phyloP scores from a whole-genome alignment of 2,797 vertebrate species.

The Phataginus tetradactyla region DNA sequence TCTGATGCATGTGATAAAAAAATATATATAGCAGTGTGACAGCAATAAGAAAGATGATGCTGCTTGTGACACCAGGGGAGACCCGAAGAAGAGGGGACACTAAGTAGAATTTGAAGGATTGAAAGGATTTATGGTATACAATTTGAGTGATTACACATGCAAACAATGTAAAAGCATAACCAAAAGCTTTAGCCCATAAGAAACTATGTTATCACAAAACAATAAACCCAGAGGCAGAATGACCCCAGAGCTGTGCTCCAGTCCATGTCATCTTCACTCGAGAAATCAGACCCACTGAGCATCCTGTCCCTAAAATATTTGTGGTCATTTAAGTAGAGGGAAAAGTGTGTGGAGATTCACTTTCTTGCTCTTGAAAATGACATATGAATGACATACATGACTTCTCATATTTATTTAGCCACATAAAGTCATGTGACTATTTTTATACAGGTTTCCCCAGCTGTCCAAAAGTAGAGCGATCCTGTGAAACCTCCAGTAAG shows the following conservation, averaged over 20 bases:
- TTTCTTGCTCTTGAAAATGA: not conserved
- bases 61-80: not conserved
- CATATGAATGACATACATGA: not conserved
- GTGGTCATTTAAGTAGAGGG: not conserved
- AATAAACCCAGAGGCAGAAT: not conserved
- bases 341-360: not conserved
- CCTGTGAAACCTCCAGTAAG: no score
- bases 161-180: not conserved
- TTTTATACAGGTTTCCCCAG: no score
- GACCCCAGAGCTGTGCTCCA: not conserved
- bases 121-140: not conserved
- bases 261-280: not conserved
- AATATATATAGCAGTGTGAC: not conserved
- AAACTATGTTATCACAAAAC: not conserved
- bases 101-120: not conserved
- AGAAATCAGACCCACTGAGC: not conserved
- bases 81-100: not conserved
- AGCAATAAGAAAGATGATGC: not conserved
- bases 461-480: no score
- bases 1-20: not conserved
- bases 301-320: not conserved
- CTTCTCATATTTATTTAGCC: not conserved
- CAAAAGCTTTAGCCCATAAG: not conserved
- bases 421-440: not conserved
- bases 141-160: not conserved